Base-by-base conservation (phyloP, 1,140 invertebrate species). In the Andrena cerasifolii region DNA sequence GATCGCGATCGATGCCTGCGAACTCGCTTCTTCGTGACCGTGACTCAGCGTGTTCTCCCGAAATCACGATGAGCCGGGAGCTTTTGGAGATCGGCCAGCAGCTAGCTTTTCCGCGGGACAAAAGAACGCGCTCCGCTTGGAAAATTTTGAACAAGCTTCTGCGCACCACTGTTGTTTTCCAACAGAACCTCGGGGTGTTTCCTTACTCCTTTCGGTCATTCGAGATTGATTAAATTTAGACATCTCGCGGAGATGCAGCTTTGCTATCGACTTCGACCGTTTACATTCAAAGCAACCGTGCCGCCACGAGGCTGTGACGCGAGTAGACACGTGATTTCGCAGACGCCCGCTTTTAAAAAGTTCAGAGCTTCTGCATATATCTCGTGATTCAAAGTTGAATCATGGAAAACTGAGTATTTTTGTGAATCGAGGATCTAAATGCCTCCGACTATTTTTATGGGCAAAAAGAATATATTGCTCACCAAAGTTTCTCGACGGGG, bases 21-120 rank as follows among this genome's bases (percentile, higher is more conserved):
- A 53, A 85, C 66, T 78, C 49, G 51, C 56, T 51, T 84, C 70
- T 85, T 86, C 65, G 85, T 85, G 74, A 83, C 77, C 74, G 67
- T 87, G 88, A 89, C 81, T 89, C 87, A 89, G 81, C 86, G 78
- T 81, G 74, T 86, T 88, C 79, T 84, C 79, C 75, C 79, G 62
- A 75, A 86, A 84, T 73, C 68, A 61, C 24, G 45, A 45, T 51
- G 58, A 28, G 71, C 31, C 33, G 7, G 8, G 28, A 75, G 63
- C 36, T 28, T 58, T 78, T 88, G 85, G 87, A 84, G 0, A 31
- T 75, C 62, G 78, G 72, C 63, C 72, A 61, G 54, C 54, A 40
- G 6, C 21, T 21, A 18, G 63, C 45, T 40, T 82, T 82, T 31
- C 54, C 63, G 47, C 56, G 26, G 8, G 26, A 83, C 78, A 80